Evolutionary conservation across 2,797 vertebrate genomes (phyloP).

Genomic region (Decapterus maruadsi): DNA sequence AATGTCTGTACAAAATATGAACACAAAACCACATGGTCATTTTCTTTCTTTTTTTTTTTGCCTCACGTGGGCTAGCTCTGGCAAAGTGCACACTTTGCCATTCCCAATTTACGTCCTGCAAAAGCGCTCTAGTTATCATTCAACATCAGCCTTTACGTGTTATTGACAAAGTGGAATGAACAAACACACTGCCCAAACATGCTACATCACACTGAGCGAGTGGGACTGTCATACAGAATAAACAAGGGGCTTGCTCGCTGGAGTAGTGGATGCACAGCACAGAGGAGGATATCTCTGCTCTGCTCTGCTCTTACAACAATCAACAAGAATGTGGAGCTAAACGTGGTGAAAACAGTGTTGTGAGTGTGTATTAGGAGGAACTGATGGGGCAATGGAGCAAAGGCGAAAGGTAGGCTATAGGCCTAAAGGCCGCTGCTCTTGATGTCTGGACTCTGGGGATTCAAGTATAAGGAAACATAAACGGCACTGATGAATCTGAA

Average conservation of each 20-base stretch:
- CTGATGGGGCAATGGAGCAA: slow-evolving; percentile 36
- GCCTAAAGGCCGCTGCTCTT: slow-evolving; percentile 70
- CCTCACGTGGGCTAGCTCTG: slow-evolving; percentile 27
- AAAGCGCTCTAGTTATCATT: slow-evolving; percentile 79
- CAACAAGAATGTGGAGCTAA: slow-evolving; percentile 63
- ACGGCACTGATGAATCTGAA: slow-evolving; percentile 83
- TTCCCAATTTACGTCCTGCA: slow-evolving; percentile 52
- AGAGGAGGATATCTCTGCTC: slow-evolving; percentile 60
- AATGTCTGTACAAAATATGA: slow-evolving; percentile 16
- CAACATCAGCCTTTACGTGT: slow-evolving; percentile 80
- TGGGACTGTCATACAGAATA: slow-evolving; percentile 82
- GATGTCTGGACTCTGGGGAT: slow-evolving; percentile 73
- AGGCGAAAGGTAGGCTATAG: slow-evolving; percentile 48
- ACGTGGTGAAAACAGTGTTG: slow-evolving; percentile 44
- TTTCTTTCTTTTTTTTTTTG: slow-evolving; percentile 15
- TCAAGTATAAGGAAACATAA: slow-evolving; percentile 81
- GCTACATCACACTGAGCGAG: slow-evolving; percentile 81
- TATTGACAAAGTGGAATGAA: slow-evolving; percentile 85
- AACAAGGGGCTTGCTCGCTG: slow-evolving; percentile 69
- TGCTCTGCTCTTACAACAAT: slow-evolving; percentile 61
- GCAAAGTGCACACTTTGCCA: slow-evolving; percentile 57
- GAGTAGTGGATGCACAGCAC: slow-evolving; percentile 52
- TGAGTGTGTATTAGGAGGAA: background rate
- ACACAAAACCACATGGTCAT: slow-evolving; percentile 36
- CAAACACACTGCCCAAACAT: slow-evolving; percentile 82